phyloP scores from a whole-genome alignment of 2,888 invertebrate species.

The Polyommatus icarus region DNA sequence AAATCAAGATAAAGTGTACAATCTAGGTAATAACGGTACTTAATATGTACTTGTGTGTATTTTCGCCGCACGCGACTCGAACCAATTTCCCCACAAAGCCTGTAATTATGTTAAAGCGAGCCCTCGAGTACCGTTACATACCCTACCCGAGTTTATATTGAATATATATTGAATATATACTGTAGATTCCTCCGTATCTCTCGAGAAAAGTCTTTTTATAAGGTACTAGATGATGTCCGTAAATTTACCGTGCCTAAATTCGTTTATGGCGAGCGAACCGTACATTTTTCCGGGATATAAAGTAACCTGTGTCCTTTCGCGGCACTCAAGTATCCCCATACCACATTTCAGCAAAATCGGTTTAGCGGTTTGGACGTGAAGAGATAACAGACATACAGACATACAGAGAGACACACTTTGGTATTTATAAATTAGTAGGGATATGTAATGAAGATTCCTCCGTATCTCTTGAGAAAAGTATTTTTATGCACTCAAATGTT shows the following conservation, averaged over 20 bases:
- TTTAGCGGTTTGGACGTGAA: too few relatives aligned
- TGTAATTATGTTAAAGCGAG: constrained; percentile 36
- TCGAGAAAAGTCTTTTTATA: neutral
- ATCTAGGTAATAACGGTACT: neutral
- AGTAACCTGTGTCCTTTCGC: too few relatives aligned
- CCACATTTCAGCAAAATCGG: too few relatives aligned
- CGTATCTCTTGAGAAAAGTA: neutral
- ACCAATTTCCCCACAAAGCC: constrained; percentile 36
- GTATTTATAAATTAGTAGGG: neutral
- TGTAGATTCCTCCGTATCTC: neutral
- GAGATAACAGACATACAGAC: too few relatives aligned
- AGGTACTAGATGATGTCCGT: neutral
- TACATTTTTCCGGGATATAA: too few relatives aligned
- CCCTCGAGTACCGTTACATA: constrained; percentile 29
- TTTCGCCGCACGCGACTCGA: constrained; percentile 34
- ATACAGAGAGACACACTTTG: too few relatives aligned
- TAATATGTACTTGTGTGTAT: constrained; percentile 13
- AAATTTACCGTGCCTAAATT: too few relatives aligned
- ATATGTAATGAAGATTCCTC: neutral
- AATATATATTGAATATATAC: neutral
- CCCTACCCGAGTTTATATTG: neutral
- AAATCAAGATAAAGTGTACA: constrained; percentile 12
- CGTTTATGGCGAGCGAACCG: too few relatives aligned
- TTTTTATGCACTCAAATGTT: too few relatives aligned
- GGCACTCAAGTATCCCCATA: too few relatives aligned